Conservation (phyloP, 2,888 invertebrate genomes). For the Lochmaea crataegi region DNA sequence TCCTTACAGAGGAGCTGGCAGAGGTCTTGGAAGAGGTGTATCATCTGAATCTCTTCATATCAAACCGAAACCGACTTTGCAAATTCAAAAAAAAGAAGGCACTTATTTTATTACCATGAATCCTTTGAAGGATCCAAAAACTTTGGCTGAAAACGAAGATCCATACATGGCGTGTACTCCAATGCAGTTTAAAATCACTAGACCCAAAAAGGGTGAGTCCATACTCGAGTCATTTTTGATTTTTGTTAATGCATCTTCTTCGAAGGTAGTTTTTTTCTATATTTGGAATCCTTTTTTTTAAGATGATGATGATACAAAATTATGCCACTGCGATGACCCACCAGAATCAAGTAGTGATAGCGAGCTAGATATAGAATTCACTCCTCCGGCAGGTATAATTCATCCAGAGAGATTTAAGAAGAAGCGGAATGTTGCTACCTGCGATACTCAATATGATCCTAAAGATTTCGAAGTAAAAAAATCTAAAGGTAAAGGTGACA, state of each 20-base stretch:
- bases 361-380: slow-evolving; percentile 78
- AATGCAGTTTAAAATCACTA: slow-evolving; percentile 74
- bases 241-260: no score
- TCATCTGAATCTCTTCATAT: slow-evolving; percentile 65
- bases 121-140: slow-evolving; percentile 73
- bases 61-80: slow-evolving; percentile 73
- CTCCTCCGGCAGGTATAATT: slow-evolving; percentile 77
- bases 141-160: slow-evolving; percentile 71
- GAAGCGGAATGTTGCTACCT: slow-evolving; percentile 66
- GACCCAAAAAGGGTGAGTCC: slow-evolving; percentile 49
- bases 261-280: slow-evolving; percentile 59
- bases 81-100: slow-evolving; percentile 75
- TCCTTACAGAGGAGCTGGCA: slow-evolving; percentile 60
- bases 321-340: slow-evolving; percentile 50
- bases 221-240: not conserved
- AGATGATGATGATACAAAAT: slow-evolving; percentile 34
- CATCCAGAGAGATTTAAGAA: slow-evolving; percentile 68
- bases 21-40: slow-evolving; percentile 45
- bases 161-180: slow-evolving; percentile 78
- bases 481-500: slow-evolving; percentile 37
- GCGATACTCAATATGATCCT: slow-evolving; percentile 72
- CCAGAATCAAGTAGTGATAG: slow-evolving; percentile 65
- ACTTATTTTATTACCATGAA: slow-evolving; percentile 75
- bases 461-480: slow-evolving; percentile 63
- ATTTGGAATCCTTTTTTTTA: not conserved